A percentile compares a stretch with the other conserved stretches of the same genome.
phyloP scores from a whole-genome alignment of 37 sponge, comb jelly and placozoan species.

The Aplysina aerophoba region DNA sequence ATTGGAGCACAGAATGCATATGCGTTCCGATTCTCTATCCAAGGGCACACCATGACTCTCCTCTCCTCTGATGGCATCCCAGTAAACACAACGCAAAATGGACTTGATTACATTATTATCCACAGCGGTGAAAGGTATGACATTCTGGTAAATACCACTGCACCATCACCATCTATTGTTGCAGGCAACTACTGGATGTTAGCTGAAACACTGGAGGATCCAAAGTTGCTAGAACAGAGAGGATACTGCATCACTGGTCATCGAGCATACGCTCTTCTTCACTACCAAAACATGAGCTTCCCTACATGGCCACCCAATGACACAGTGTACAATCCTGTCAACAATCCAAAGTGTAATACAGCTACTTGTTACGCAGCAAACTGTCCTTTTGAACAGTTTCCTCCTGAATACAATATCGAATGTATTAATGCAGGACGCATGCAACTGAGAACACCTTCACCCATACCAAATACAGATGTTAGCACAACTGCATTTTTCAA shows the following conservation, averaged over 20 bases:
- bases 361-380: constrained; percentile 57
- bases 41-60: constrained; percentile 62
- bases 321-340: neutral
- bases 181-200: constrained; percentile 57
- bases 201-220: constrained; percentile 75
- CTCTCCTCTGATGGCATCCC: constrained; percentile 73
- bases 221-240: neutral
- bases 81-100: constrained; percentile 14
- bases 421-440: constrained; percentile 59
- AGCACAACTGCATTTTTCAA: constrained; percentile 55
- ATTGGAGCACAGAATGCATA: constrained; percentile 81
- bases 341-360: neutral
- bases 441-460: neutral
- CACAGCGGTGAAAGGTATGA: constrained; percentile 88
- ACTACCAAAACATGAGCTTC: neutral
- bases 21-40: constrained; percentile 71
- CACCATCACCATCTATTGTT: neutral
- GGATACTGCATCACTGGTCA: neutral
- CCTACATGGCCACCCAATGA: constrained; percentile 4
- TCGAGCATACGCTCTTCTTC: constrained; percentile 5
- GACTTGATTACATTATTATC: constrained; percentile 75
- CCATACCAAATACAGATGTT: neutral
- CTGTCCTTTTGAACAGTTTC: constrained; percentile 70
- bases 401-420: constrained; percentile 24
- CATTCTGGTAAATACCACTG: constrained; percentile 44